Evolutionary conservation across 2,888 invertebrate species (phyloP), one percentile per base, ranked within the genome.

Genomic region (Caenorhabditis panamensis): DNA sequence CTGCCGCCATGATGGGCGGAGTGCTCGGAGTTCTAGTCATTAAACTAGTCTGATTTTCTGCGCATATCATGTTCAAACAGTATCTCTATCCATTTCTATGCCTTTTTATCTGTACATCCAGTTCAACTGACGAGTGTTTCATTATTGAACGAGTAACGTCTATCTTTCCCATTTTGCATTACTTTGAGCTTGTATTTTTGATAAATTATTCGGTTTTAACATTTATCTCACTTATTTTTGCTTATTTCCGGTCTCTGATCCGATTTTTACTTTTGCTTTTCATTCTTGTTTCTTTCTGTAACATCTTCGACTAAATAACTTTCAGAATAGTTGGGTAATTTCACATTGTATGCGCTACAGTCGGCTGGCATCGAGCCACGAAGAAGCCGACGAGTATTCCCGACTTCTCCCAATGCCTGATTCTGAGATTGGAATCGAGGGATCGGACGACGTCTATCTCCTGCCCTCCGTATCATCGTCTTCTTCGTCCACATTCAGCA

Each of bases 401-500:
- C 69, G 80, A 13, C 80, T 84, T 68, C 76, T 85, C 56, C 83
- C 83, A 84, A 84, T 84, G 84, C 79, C 83, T 61, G 84, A 84
- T 75, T 84, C 84, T 62, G 84, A 84, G 82, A 83, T 83, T 22
- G 84, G 83, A 72, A 80, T 84, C 67, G 85, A 85, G 80, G 86
- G 87, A 68, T 86, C 88, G 47, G 89, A 89, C 89, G 88, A 89
- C 88, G 87, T 87, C 64, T 86, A 88, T 71, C 84, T 89, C 41
- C 83, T 89, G 62, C 88, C 89, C 56, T 86, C 87, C 13, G 82
- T 86, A 13, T 84, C 86, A 53, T 84, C 87, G 53, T 81, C 82
- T 36, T 82, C 86, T 11, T 82, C 83, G 31, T 80, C 79, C 26
- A 75, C 83, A 3, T 87, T 84, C 83, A 86, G 86, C 72, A 87